These are phyloP conservation scores for Actinia tenebrosa DNA, from an alignment of 64 coral and sea anemone species.

Conservation along the genomic window DNA sequence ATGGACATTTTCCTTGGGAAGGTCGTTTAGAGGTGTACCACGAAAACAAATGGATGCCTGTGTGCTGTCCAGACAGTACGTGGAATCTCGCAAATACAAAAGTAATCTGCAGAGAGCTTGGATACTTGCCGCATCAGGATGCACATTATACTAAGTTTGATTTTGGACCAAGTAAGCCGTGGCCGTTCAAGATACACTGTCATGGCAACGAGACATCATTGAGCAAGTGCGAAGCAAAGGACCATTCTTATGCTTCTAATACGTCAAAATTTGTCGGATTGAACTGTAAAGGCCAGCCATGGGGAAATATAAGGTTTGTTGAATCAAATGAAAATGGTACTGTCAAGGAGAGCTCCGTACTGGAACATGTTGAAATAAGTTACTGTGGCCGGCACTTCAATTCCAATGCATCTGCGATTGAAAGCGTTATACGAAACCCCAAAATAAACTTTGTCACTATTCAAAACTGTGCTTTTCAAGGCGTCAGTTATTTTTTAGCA, in stretches of 20 bases:
- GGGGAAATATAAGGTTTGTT: slow-evolving; percentile 64
- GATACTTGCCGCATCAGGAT: slow-evolving; percentile 9
- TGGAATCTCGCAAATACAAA: background rate
- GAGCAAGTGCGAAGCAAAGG: slow-evolving; percentile 25
- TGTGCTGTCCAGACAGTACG: background rate
- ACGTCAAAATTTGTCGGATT: background rate
- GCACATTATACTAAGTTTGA: background rate
- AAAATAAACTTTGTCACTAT: slow-evolving; percentile 30
- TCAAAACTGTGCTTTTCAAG: slow-evolving; percentile 51
- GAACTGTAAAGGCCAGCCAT: slow-evolving; percentile 31
- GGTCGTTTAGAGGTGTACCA: slow-evolving; percentile 42
- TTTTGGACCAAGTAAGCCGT: background rate
- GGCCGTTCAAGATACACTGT: slow-evolving; percentile 30
- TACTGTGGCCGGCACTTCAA: slow-evolving; percentile 49
- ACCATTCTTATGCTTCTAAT: background rate
- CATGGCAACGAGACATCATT: slow-evolving; percentile 58
- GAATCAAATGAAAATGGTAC: background rate
- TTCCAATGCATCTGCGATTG: slow-evolving; percentile 32
- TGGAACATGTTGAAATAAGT: slow-evolving; percentile 42
- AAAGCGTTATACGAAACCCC: slow-evolving; percentile 22
- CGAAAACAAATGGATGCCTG: slow-evolving; percentile 45
- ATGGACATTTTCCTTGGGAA: slow-evolving; percentile 63
- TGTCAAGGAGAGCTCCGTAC: slow-evolving; percentile 12
- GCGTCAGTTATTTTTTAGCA: slow-evolving; percentile 21
- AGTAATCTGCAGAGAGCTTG: slow-evolving; percentile 59